Evolutionary conservation across 2,888 invertebrate species (phyloP), one percentile per base, ranked within the genome.

Genomic region (Dryococelus australis): DNA sequence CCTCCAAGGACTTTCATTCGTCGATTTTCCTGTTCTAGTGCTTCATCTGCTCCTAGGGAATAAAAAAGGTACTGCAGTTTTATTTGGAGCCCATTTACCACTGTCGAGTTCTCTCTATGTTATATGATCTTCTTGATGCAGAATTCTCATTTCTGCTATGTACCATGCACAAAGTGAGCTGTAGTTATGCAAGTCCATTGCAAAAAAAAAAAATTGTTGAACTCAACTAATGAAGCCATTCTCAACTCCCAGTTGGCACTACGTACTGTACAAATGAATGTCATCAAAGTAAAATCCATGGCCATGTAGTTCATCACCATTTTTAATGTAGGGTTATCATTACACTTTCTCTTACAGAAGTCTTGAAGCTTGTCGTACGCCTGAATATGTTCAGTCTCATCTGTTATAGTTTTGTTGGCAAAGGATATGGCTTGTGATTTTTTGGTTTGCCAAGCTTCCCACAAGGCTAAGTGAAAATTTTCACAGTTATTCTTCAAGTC

Each of bases 251-350:
- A 43, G 78, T 86, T 78, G n/a, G 86, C 86, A 86, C 35, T 86
- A 43, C 8, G 24, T 26, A 81, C 86, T 86, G 51, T 26, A 51
- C 86, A 47, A 43, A 86, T 86, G 35, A 86, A 86, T 65, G 81
- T 51, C 86, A 86, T 86, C 26, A 86, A 10, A 86, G 78, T 78
- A 12, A 86, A 86, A 86, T 51, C 86, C 86, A 86, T 86, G 65
- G 2, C 51, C 78, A 86, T 51, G 35, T 86, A 86, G 51, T 86
- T 86, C 27, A 86, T 43, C 35, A 1, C 85, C 85, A 85, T 85
- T 83, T 3, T 83, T 27, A 83, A 83, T 1, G 84, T 83, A 83
- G 4, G 84, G 4, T 83, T 83, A 26, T 83, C 26, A 16, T 83
- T 26, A 83, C 26, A 2, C 84, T 83, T 83, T 0, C 4, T 35